Conservation (phyloP, 2,113 vertebrate species). For the Herpetotheres cachinnans region DNA sequence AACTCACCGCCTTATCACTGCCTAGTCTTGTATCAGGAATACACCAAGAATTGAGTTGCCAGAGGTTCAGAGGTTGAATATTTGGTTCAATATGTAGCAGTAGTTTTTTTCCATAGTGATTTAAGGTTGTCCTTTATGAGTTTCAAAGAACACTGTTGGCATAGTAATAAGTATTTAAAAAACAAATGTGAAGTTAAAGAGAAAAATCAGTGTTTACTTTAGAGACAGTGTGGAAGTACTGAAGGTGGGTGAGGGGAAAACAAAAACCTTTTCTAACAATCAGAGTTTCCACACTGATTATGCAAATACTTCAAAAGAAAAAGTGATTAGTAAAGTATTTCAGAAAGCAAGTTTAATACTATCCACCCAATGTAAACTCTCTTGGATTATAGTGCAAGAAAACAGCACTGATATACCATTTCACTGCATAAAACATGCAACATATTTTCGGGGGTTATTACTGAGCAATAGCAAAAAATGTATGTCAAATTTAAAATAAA, state of each 20-base stretch:
- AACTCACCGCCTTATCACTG: slow-evolving; percentile 53
- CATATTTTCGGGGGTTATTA: neutral
- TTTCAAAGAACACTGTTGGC: neutral
- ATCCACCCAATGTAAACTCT: neutral
- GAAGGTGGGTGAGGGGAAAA: neutral
- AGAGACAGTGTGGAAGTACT: neutral
- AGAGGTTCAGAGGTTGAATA: slow-evolving; percentile 29
- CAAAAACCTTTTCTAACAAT: neutral
- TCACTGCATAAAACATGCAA: neutral
- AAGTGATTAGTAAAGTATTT: neutral
- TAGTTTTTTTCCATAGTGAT: neutral
- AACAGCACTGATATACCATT: neutral
- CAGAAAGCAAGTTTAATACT: neutral
- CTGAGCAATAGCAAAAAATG: neutral
- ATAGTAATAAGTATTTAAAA: neutral
- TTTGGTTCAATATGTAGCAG: neutral
- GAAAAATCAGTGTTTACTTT: neutral
- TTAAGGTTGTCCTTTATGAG: neutral
- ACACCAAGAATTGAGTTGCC: slow-evolving; percentile 24
- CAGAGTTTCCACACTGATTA: neutral
- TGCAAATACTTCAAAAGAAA: neutral
- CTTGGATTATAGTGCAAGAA: neutral
- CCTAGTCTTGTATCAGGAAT: slow-evolving; percentile 27
- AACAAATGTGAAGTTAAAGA: neutral
- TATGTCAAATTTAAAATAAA: neutral